Evolutionary conservation across 2,113 vertebrate species (phyloP), one percentile per base, ranked within the genome.

Genomic region (Ceyx cyanopectus): DNA sequence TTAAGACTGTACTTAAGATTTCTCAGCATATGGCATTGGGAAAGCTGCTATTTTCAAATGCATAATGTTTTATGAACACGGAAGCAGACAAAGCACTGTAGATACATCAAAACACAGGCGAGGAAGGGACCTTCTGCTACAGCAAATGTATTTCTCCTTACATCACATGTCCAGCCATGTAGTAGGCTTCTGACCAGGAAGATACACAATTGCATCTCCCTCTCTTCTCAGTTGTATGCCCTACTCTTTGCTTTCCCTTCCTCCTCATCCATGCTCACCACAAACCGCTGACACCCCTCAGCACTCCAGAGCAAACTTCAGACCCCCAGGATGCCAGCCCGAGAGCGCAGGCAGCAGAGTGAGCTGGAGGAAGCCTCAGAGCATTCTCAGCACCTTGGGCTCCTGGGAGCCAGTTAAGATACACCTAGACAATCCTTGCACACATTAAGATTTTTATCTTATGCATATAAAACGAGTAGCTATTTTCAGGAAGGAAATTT

Each of bases 11-110:
- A 89, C 81, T 96, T 93, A 94, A 87, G 84, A 89, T 93, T 91
- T 92, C 94, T 95, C 79, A 95, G 93, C 94, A 96, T 94, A 96
- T 95, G 95, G 95, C 81, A 74, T 32, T 83, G 30, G 68, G 81
- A 96, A 96, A 96, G 87, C 94, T 94, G 91, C 94, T 95, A 93
- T 94, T 96, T 95, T 93, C 95, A 89, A 94, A 95, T 85, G 87
- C 89, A 92, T 94, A 95, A 89, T 91, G 91, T 95, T 95, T 94
- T 94, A 92, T 74, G 94, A 92, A 93, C 91, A 93, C 5, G 85
- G 51, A 96, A 95, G 83, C 79, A 94, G 92, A 95, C 79, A 94
- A 93, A 96, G 87, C 82, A 85, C 85, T 82, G 89, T 37, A 87
- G 91, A 89, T 89, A 89, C 7, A 92, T 77, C 81, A 93, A 96